Conservation (phyloP, 2,113 vertebrate genomes). For the Carassius carassius region DNA sequence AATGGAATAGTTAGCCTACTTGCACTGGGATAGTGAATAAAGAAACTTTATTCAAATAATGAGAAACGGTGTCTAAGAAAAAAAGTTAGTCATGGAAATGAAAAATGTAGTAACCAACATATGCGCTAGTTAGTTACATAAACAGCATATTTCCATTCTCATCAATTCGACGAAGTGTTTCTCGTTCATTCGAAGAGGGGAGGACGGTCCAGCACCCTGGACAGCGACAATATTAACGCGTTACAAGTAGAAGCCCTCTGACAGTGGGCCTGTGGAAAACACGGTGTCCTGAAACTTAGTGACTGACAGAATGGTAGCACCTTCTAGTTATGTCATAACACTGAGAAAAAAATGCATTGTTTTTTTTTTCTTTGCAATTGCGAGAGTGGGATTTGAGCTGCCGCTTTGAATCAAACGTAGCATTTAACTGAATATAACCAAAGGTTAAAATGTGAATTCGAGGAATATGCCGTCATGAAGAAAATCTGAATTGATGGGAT, state of each 20-base stretch:
- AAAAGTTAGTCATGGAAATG: background rate
- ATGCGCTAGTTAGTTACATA: background rate
- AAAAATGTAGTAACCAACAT: background rate
- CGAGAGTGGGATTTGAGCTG: slow-evolving; percentile 2
- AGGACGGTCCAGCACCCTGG: slow-evolving; percentile 48
- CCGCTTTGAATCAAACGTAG: background rate
- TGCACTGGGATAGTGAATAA: background rate
- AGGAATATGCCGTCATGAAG: background rate
- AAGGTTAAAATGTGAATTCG: background rate
- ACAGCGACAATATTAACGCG: slow-evolving; percentile 43
- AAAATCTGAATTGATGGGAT: background rate
- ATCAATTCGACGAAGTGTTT: background rate
- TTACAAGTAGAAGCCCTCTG: background rate
- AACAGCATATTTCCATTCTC: background rate
- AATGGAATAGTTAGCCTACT: background rate
- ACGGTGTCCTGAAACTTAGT: background rate
- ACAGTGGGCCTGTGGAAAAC: background rate
- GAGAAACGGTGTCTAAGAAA: background rate
- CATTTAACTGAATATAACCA: background rate
- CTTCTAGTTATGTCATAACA: slow-evolving; percentile 10
- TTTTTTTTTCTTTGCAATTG: background rate
- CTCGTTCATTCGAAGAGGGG: background rate
- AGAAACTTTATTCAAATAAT: background rate
- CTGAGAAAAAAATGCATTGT: slow-evolving; percentile 6
- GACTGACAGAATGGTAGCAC: background rate